Evolutionary conservation across 2,113 vertebrate species (phyloP).

Genomic region (Cyprinodon variegatus): DNA sequence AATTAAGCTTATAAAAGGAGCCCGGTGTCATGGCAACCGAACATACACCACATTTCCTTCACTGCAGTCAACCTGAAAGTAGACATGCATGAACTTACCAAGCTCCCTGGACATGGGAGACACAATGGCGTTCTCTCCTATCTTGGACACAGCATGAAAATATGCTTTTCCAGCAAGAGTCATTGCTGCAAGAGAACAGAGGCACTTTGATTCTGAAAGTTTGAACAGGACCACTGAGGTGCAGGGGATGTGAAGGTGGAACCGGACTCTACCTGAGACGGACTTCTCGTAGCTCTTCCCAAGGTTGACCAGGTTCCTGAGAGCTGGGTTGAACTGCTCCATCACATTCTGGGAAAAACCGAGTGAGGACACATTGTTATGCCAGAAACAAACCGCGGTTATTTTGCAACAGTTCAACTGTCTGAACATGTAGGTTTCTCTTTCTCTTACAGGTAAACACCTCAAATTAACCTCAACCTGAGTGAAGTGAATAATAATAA

Average conservation of each 20-base stretch:
- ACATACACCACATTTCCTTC: not conserved
- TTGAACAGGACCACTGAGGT: no score
- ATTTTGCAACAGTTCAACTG: not conserved
- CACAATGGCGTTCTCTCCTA: slow-evolving; percentile 88
- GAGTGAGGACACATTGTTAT: slow-evolving; percentile 22
- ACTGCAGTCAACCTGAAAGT: not conserved
- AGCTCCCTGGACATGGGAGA: slow-evolving; percentile 95
- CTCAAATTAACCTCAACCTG: not conserved
- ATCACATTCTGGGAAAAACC: slow-evolving; percentile 89
- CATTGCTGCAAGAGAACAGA: slow-evolving; percentile 82
- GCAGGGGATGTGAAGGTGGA: no score
- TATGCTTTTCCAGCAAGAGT: slow-evolving; percentile 90
- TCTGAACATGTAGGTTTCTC: not conserved
- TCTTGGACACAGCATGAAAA: slow-evolving; percentile 92
- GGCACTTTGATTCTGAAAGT: not conserved
- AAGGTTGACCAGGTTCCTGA: slow-evolving; percentile 94
- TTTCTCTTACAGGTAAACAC: not conserved
- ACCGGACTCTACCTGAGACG: slow-evolving; percentile 87
- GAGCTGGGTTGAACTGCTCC: slow-evolving; percentile 96
- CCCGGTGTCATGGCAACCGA: not conserved
- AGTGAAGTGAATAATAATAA: not conserved
- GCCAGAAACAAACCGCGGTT: not conserved
- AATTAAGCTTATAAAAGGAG: no score
- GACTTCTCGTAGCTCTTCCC: slow-evolving; percentile 98
- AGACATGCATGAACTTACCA: slow-evolving; percentile 81